Evolutionary conservation across 2,888 invertebrate genomes (phyloP), one percentile per base, ranked within the genome.

Genomic region (Amblyjoppa fuscipennis): DNA sequence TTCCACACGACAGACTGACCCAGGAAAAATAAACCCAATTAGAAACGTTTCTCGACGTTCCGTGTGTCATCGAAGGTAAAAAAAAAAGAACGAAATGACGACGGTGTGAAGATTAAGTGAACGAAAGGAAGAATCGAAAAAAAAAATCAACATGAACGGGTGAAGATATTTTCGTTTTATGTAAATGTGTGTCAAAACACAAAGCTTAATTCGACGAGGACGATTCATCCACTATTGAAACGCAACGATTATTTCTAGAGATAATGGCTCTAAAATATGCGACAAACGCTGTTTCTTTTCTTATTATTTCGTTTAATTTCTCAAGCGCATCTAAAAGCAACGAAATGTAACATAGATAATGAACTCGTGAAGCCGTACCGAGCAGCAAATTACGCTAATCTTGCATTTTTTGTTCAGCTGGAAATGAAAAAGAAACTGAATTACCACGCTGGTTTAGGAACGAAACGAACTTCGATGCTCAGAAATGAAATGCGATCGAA

Each of bases 1-100:
- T 91, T 90, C 92, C 91, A 93, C 90, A 90, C 93, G 93, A 91
- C 91, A 91, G 89, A 93, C 93, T 93, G 87, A 83, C 87, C 89
- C 68, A 91, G 88, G 92, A 75, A 79, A 85, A 82, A 75, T 75
- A 92, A 91, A 92, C 84, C 45, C 87, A 86, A 88, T 88, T 90
- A 89, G 87, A 86, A 49, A 66, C 38, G 45, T 68, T 41, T 56
- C 28, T n/a, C 34, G 28, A 31, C 13, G 16, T 56, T 51, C 16
- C 25, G 13, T 49, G 34, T 34, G 9, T 31, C 13, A 11, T 53
- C 70, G 41, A 41, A 13, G 20, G 20, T 49, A 38, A 64, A 83
- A 31, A 20, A 20, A 74, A 7, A 78, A 13, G 20, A 11, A 68
- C 25, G 45, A 68, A 74, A 28, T 68, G 49, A 83, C 64, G 31